phyloP scores from a whole-genome alignment of 2,797 vertebrate species.

The Anomalospiza imberbis region DNA sequence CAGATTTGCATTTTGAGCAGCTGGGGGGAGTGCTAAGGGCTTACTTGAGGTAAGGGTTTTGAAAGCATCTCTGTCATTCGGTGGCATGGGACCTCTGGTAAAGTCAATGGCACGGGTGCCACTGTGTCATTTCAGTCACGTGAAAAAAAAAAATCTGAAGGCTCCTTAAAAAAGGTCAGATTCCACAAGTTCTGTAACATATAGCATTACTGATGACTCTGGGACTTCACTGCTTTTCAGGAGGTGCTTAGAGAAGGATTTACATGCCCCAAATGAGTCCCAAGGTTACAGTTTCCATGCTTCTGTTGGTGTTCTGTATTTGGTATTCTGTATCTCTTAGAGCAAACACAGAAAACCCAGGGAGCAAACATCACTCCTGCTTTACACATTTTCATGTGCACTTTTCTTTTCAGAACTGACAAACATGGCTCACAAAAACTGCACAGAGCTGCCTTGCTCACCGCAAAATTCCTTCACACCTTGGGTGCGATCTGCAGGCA shows the following conservation, averaged over 20 bases:
- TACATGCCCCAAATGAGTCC: background rate
- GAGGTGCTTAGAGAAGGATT: background rate
- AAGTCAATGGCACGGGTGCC: background rate
- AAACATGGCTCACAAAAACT: background rate
- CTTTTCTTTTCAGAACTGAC: background rate
- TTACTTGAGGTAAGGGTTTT: background rate
- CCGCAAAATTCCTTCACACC: background rate
- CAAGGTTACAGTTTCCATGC: background rate
- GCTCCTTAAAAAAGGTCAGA: background rate
- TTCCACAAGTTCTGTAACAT: background rate
- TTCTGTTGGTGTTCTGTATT: background rate
- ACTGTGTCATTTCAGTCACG: background rate
- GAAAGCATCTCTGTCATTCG: background rate
- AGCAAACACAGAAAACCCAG: background rate
- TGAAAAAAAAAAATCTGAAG: background rate
- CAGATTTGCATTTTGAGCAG: background rate
- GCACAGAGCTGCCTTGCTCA: background rate
- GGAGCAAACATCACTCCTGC: background rate
- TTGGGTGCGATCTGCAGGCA: rapidly evolving
- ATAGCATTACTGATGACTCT: background rate
- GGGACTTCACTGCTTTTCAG: background rate
- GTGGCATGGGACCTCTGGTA: background rate
- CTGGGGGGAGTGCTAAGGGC: background rate
- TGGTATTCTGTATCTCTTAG: background rate
- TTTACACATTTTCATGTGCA: background rate